phyloP scores from a whole-genome alignment of 2,797 vertebrate species.

The Cyclura pinguis region DNA sequence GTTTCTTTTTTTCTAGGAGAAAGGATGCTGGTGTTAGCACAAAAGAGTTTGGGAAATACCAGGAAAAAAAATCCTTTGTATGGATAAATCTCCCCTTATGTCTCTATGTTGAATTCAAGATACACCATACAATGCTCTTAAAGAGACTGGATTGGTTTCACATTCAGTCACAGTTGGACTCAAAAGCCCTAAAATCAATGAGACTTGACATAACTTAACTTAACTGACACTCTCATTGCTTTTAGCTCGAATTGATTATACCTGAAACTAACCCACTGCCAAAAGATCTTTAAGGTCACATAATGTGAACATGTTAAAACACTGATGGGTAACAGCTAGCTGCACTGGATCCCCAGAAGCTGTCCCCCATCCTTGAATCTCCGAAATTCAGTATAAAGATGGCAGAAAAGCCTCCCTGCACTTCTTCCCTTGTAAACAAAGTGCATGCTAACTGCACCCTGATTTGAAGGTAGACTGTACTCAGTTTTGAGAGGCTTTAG shows the following conservation, averaged over 20 bases:
- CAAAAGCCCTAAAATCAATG: neutral
- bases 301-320: neutral
- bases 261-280: neutral
- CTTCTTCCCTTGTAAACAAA: neutral
- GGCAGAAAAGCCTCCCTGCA: neutral
- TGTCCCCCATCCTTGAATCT: neutral
- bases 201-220: neutral
- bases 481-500: neutral
- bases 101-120: neutral
- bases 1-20: no score
- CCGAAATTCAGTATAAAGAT: neutral
- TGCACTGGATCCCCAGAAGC: neutral
- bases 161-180: neutral
- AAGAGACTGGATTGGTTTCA: neutral
- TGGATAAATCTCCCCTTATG: neutral
- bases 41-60: neutral
- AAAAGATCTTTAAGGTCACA: neutral
- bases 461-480: neutral
- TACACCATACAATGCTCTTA: neutral
- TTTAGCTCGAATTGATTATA: neutral
- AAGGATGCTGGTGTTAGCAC: neutral
- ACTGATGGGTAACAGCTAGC: neutral
- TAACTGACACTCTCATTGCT: neutral
- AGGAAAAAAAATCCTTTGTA: neutral
- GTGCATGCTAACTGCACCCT: neutral